Percentiles rank a stretch among this genome's conserved stretches.
phyloP scores from a whole-genome alignment of 2,113 vertebrate species.

The Leiothrix lutea region DNA sequence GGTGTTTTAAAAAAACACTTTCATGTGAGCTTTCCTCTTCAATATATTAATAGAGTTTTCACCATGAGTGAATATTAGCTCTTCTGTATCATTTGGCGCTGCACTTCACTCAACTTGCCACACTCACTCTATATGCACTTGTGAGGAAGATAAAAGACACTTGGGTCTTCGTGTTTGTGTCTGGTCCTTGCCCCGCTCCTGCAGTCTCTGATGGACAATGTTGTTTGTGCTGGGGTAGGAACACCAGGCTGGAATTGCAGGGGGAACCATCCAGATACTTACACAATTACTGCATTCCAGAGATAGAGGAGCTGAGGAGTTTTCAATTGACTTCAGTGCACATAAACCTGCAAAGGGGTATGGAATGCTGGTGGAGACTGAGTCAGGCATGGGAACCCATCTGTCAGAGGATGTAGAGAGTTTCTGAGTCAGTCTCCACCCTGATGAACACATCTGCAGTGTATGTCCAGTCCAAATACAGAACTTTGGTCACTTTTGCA shows the following conservation, averaged over 20 bases:
- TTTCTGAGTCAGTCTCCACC: not conserved
- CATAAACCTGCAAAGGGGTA: not conserved
- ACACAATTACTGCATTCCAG: not conserved
- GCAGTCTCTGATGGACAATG: not conserved
- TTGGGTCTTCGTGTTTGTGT: not conserved
- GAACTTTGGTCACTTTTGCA: not conserved
- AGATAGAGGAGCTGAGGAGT: not conserved
- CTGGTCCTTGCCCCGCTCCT: accelerated
- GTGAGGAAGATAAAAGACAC: not conserved
- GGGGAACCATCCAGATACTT: not conserved
- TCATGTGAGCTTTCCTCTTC: not conserved
- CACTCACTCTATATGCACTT: too few relatives aligned
- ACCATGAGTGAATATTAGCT: not conserved
- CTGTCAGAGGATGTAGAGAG: not conserved
- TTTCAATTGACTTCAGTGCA: not conserved
- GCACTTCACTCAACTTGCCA: not conserved
- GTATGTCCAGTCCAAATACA: not conserved
- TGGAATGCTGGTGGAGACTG: not conserved
- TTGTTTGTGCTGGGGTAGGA: not conserved
- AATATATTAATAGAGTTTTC: not conserved
- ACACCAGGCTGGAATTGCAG: not conserved
- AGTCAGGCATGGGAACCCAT: not conserved
- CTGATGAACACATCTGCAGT: not conserved
- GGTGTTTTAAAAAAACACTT: not conserved
- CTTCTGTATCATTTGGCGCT: not conserved